These are phyloP conservation scores for Ptychobarbus kaznakovi DNA, from an alignment of 2,797 vertebrate genomes.

Conservation along the genomic window DNA sequence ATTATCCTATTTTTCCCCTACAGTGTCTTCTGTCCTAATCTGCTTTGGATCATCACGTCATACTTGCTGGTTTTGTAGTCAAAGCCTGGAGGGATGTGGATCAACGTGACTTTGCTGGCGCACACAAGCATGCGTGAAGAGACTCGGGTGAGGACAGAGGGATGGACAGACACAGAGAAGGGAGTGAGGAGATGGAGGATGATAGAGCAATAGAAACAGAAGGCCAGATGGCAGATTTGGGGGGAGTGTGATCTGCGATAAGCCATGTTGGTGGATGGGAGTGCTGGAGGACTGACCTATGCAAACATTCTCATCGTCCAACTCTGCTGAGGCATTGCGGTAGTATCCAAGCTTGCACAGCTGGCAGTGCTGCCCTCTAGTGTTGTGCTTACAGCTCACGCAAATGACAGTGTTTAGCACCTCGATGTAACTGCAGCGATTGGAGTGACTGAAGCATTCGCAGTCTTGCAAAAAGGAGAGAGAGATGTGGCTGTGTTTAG, in stretches of 20 bases:
- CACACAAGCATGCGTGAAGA: conserved; percentile 31
- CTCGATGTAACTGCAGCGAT: conserved; percentile 99
- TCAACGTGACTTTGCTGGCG: not conserved
- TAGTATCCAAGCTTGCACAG: conserved; percentile 99
- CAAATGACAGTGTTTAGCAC: conserved; percentile 99
- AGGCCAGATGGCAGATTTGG: conserved; percentile 33
- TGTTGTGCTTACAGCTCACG: conserved; percentile 99
- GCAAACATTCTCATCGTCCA: conserved; percentile 99
- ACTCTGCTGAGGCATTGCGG: conserved; percentile 97
- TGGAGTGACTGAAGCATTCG: conserved; percentile 99
- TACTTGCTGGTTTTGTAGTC: conserved; percentile 7
- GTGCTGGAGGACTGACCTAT: conserved; percentile 91
- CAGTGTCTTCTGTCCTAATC: not conserved
- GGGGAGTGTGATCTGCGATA: conserved; percentile 4
- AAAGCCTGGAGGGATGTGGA: not conserved
- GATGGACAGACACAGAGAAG: conserved; percentile 28
- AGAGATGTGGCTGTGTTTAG: conserved; percentile 72
- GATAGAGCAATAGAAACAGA: conserved; percentile 38
- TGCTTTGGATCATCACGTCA: not conserved
- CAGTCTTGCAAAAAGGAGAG: conserved; percentile 97
- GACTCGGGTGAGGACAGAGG: conserved; percentile 17
- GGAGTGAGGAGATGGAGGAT: conserved; percentile 5
- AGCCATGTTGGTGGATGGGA: conserved; percentile 52
- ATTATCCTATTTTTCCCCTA: not conserved
- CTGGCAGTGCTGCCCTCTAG: conserved; percentile 99